phyloP scores from a whole-genome alignment of 2,113 vertebrate genomes.

The Hippocampus abdominalis region DNA sequence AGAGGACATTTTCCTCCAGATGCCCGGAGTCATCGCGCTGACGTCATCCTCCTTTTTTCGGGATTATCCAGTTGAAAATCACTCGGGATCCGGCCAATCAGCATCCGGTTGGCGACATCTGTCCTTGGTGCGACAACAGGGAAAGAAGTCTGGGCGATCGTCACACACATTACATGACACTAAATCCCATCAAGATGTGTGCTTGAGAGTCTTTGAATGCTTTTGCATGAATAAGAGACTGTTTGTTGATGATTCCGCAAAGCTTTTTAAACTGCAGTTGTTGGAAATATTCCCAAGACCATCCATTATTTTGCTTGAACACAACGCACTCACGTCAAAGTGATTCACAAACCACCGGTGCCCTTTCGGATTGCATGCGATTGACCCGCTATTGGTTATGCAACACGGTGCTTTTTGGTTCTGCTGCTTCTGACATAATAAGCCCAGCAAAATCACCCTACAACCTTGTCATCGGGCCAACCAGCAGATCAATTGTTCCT shows the following conservation, averaged over 20 bases:
- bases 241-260: conserved; percentile 7
- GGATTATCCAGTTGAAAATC: conserved; percentile 48
- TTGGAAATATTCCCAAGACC: conserved; percentile 18
- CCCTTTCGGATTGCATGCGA: conserved; percentile 24
- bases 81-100: conserved; percentile 49
- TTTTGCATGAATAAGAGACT: conserved; percentile 12
- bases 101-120: conserved; percentile 48
- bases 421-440: conserved; percentile 57
- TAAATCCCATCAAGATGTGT: conserved; percentile 42
- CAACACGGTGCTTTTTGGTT: conserved; percentile 52
- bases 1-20: conserved; percentile 37
- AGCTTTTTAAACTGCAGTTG: conserved; percentile 29
- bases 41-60: conserved; percentile 46
- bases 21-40: conserved; percentile 30
- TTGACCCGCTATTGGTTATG: conserved; percentile 46
- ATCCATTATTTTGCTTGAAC: conserved; percentile 21
- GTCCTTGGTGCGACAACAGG: conserved; percentile 30
- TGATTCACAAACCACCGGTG: conserved; percentile 23
- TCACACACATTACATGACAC: conserved; percentile 28
- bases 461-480: conserved; percentile 67
- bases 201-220: conserved; percentile 2
- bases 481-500: conserved; percentile 69
- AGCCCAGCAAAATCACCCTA: conserved; percentile 39
- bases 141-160: conserved; percentile 19
- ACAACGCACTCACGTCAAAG: conserved; percentile 16